Base-by-base conservation (phyloP, 2,797 vertebrate species). In the Pseudochromis fuscus region DNA sequence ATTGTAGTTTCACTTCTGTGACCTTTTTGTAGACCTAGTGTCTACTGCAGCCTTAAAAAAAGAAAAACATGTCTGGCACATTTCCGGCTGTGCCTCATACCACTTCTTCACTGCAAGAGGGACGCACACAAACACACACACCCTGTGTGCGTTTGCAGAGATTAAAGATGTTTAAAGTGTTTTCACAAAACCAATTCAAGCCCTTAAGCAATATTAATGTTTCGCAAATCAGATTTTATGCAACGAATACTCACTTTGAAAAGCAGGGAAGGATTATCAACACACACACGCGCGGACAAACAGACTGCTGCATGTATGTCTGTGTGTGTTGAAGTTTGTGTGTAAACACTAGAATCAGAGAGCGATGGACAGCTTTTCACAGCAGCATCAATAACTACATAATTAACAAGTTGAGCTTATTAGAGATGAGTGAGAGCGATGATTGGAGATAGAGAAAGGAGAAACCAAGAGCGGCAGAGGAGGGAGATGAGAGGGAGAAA, bases 211-310 rank as follows among this genome's bases (percentile, higher is more conserved):
- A 77, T 75, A 79, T 78, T 72, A 45, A 69, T 57, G 35, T 81
- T 72, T 66, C 52, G 23, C 72, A 78, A 89, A 87, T 80, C 66
- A 21, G 72, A 82, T 82, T 81, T 78, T 69, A 55, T 74, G 75
- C 71, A 83, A 67, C 63, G 55, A 75, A 77, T 77, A 72, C 67
- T 59, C 53, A 38, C 38, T 62, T 24, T 44, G 51, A 38, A 25
- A 64, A 46, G 59, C 53, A 8, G 24, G 46, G 25, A 27, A 21
- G 48, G 35, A 24, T 28, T 49, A n/a, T 68, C 2, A 12, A 38
- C 44, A 46, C 50, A 38, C 31, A 11, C 40, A 38, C 24, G 15
- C 7, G 12, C 56, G 12, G 25, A 70, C 70, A 30, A 53, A 63
- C 28, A 48, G 8, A 25, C 53, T 31, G 44, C n/a, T 42, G 10